Evolutionary conservation across 2,113 vertebrate genomes (phyloP).

Genomic region (Eptesicus fuscus): DNA sequence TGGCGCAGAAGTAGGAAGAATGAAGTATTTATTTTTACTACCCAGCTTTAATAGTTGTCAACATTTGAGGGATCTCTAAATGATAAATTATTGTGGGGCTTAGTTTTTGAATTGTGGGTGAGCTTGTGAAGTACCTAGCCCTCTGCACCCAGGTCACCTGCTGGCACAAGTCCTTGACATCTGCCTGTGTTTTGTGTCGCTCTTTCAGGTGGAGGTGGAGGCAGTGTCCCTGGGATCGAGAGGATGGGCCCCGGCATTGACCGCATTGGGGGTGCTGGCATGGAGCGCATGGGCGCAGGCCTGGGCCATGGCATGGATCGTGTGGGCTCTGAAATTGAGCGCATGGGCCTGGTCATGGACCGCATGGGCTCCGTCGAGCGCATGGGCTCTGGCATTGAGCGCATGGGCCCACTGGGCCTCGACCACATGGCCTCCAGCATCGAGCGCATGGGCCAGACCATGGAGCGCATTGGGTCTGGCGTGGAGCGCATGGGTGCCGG

Average conservation of each 20-base stretch:
- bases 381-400: slow-evolving; percentile 88
- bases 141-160: neutral
- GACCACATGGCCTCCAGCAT: slow-evolving; percentile 90
- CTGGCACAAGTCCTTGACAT: neutral
- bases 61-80: neutral
- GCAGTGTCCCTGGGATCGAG: slow-evolving; percentile 83
- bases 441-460: slow-evolving; percentile 89
- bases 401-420: slow-evolving; percentile 90
- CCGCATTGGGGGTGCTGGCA: slow-evolving; percentile 88
- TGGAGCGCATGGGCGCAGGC: slow-evolving; percentile 83
- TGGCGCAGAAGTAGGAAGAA: neutral
- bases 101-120: neutral
- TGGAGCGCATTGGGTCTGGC: slow-evolving; percentile 90
- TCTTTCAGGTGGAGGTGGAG: slow-evolving; percentile 80
- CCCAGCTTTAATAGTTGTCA: neutral
- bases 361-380: slow-evolving; percentile 90
- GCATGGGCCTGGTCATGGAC: slow-evolving; percentile 93
- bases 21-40: neutral
- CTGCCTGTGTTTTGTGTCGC: slow-evolving; percentile 23
- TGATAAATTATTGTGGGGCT: neutral
- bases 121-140: neutral
- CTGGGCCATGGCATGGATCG: slow-evolving; percentile 93
- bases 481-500: slow-evolving; percentile 92
- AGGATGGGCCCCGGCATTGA: slow-evolving; percentile 91
- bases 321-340: slow-evolving; percentile 89